A percentile compares a stretch with the other conserved stretches of the same genome.
These are phyloP conservation scores for Mimachlamys varia DNA, from an alignment of 2,888 invertebrate genomes.

Conservation along the genomic window DNA sequence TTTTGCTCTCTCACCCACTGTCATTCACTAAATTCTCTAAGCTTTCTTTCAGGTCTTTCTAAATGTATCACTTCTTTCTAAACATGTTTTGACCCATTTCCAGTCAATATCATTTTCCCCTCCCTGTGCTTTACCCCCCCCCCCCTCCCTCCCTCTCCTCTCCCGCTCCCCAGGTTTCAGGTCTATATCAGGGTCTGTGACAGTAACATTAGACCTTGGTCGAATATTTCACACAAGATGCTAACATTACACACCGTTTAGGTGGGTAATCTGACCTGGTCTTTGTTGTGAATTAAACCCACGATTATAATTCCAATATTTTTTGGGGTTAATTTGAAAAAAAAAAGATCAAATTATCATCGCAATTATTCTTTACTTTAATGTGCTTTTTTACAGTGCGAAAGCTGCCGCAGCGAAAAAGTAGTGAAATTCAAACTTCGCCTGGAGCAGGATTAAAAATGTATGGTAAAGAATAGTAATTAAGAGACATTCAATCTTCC, in stretches of 20 bases:
- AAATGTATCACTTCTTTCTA: not conserved
- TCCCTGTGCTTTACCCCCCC: not conserved
- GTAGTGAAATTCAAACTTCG: slow-evolving; percentile 18
- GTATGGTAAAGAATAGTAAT: not conserved
- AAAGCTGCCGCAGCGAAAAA: not conserved
- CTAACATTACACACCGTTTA: not conserved
- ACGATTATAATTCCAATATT: too few species aligned
- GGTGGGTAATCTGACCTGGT: not conserved
- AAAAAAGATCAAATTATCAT: too few species aligned
- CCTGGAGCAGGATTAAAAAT: not conserved
- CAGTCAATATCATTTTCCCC: not conserved
- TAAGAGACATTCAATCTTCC: not conserved
- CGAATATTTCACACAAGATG: too few species aligned
- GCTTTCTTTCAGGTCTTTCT: not conserved
- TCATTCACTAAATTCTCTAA: not conserved
- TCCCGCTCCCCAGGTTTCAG: too few species aligned
- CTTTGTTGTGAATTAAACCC: not conserved
- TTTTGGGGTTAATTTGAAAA: too few species aligned
- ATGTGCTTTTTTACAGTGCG: not conserved
- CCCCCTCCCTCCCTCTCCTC: too few species aligned
- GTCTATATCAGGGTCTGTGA: too few species aligned
- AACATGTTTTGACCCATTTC: not conserved
- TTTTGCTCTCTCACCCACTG: not conserved
- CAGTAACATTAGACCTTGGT: too few species aligned
- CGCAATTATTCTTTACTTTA: not conserved